Conservation (phyloP, 2,797 vertebrate species). For the Carcharodon carcharias region DNA sequence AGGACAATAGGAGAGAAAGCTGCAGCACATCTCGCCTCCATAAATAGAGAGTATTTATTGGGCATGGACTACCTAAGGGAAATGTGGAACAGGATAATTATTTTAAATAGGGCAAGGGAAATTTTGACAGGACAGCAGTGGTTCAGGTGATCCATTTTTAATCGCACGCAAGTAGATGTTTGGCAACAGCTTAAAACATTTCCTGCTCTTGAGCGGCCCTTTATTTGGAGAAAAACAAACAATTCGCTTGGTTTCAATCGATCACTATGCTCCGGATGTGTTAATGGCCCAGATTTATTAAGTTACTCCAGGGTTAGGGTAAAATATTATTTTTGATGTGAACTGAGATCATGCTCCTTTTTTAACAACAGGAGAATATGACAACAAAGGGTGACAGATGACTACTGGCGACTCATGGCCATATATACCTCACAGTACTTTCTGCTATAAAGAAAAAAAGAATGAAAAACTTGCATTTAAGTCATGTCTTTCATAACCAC, state of each 20-base stretch:
- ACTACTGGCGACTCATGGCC: neutral
- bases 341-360: neutral
- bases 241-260: neutral
- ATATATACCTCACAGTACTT: neutral
- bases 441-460: neutral
- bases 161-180: neutral
- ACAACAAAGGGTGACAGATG: neutral
- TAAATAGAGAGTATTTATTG: neutral
- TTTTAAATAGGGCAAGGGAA: conserved; percentile 11
- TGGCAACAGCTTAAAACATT: neutral
- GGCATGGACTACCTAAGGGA: neutral
- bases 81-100: conserved; percentile 4
- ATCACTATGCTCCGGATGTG: neutral
- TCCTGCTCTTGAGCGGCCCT: neutral
- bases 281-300: neutral
- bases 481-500: neutral
- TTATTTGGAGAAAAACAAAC: neutral
- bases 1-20: neutral
- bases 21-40: neutral
- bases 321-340: neutral
- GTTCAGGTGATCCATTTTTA: neutral
- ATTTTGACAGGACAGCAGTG: neutral
- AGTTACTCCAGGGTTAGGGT: neutral
- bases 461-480: neutral
- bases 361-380: neutral